Evolutionary conservation across 2,113 vertebrate genomes (phyloP), one percentile per base, ranked within the genome.

Genomic region (Triplophysa rosa): DNA sequence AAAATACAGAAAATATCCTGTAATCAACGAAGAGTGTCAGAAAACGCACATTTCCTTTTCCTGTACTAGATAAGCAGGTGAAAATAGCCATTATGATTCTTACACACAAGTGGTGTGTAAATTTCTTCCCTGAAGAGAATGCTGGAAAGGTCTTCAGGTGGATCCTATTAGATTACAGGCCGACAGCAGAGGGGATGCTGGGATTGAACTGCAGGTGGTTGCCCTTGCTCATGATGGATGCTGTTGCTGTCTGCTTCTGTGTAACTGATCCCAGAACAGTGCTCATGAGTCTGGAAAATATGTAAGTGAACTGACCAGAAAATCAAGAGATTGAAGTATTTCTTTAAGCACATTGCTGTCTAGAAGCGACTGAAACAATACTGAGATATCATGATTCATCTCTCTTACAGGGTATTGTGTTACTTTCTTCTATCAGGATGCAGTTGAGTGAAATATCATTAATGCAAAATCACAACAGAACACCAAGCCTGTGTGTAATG

Each of bases 161-260:
- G 1, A 9, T n/a, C 4, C 52, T 9, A 24, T 72, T 72, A 72
- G 69, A 72, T 72, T 59, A 59, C 69, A 72, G 54, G 29, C 69
- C 11, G 3, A 58, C 33, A 59, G 52, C 29, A 23, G 69, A 58
- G 11, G 29, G 29, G 52, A 58, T 23, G 69, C 52, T 58, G 29
- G 69, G 69, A 58, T 71, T 21, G 33, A 6, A 16, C 52, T 37
- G 68, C 52, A 52, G 26, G 68, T 21, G 66, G n/a, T 67, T n/a
- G 6, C 17, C 26, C 47, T 49, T 14, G 1, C 66, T 68, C 65
- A 19, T 9, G 14, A n/a, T 26, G 14, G 24, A 49, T 71, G 29
- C 1, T 10, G 23, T 17, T 52, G 7, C 21, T 49, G 16, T 68
- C 45, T 56, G 47, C 10, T 37, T n/a, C 26, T 56, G 4, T 54